These are phyloP conservation scores for Anticlea derivata DNA, from an alignment of 2,888 invertebrate species.

Conservation along the genomic window DNA sequence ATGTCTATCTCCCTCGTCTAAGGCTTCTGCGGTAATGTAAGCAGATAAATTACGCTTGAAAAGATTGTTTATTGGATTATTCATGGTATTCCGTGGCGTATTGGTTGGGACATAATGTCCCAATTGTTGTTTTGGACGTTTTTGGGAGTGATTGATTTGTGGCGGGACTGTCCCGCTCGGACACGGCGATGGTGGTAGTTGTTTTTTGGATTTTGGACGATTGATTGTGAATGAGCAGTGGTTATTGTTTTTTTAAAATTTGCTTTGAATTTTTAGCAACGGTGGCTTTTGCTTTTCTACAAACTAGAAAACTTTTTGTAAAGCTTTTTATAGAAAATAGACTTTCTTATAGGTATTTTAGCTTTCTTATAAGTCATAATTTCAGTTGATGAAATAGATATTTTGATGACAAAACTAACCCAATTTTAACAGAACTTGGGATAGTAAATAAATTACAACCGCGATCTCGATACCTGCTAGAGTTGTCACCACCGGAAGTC, in stretches of 20 bases:
- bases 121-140: slow-evolving; percentile 44
- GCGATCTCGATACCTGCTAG: slow-evolving; percentile 21
- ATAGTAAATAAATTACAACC: slow-evolving; percentile 4
- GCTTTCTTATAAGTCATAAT: too few species aligned
- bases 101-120: slow-evolving; percentile 70
- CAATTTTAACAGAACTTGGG: background rate
- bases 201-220: slow-evolving; percentile 31
- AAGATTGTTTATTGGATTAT: slow-evolving; percentile 83
- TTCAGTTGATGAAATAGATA: too few species aligned
- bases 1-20: slow-evolving; percentile 51
- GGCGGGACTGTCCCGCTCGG: slow-evolving; percentile 41
- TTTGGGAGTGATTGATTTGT: slow-evolving; percentile 73
- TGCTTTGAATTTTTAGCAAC: background rate
- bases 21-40: slow-evolving; percentile 77
- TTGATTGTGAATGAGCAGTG: slow-evolving; percentile 20
- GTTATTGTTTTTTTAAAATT: background rate
- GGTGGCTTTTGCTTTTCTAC: too few species aligned
- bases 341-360: too few species aligned
- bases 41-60: slow-evolving; percentile 79
- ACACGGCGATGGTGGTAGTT: slow-evolving; percentile 44
- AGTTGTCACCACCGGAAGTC: slow-evolving; percentile 42
- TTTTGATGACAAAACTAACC: background rate
- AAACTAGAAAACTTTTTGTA: too few species aligned
- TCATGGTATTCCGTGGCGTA: slow-evolving; percentile 78
- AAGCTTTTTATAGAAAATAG: too few species aligned